phyloP scores from a whole-genome alignment of 2,888 invertebrate genomes.

The Copidosoma aretas region DNA sequence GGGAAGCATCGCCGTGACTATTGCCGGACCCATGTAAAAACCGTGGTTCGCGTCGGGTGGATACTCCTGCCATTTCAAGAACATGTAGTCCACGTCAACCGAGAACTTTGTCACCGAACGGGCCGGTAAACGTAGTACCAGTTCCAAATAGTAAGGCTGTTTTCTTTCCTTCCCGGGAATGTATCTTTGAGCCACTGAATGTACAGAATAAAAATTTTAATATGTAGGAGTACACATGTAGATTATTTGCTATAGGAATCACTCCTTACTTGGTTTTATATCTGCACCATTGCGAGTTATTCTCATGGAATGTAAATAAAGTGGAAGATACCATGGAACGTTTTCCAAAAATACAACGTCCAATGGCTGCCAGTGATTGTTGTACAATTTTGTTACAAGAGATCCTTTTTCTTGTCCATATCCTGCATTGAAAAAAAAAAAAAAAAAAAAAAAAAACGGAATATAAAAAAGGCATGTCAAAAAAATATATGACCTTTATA shows the following conservation, averaged over 20 bases:
- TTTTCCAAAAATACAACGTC: slow-evolving; percentile 87
- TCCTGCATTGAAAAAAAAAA: slow-evolving; percentile 64
- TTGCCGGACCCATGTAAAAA: slow-evolving; percentile 90
- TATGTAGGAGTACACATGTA: background rate
- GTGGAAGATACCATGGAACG: slow-evolving; percentile 88
- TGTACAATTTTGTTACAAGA: slow-evolving; percentile 83
- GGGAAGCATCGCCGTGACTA: slow-evolving; percentile 80
- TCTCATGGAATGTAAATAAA: slow-evolving; percentile 87
- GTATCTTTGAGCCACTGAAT: slow-evolving; percentile 63
- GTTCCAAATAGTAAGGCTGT: slow-evolving; percentile 87
- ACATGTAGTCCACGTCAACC: slow-evolving; percentile 92
- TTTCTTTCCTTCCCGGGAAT: slow-evolving; percentile 84
- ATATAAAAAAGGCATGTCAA: background rate
- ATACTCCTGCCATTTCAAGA: slow-evolving; percentile 98
- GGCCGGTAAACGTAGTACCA: slow-evolving; percentile 80
- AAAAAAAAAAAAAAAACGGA: slow-evolving; percentile 7
- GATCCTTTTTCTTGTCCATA: slow-evolving; percentile 92
- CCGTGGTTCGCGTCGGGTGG: slow-evolving; percentile 99
- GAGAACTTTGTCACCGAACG: slow-evolving; percentile 81
- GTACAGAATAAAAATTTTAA: slow-evolving; percentile 1
- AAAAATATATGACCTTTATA: background rate
- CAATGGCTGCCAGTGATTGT: slow-evolving; percentile 78
- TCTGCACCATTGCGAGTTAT: slow-evolving; percentile 68
- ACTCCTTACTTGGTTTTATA: slow-evolving; percentile 65
- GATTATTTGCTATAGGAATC: background rate